Percentiles rank a stretch among this genome's conserved stretches.
phyloP scores from a whole-genome alignment of 1,140 invertebrate species.

The Ctenoplectra terminalis region DNA sequence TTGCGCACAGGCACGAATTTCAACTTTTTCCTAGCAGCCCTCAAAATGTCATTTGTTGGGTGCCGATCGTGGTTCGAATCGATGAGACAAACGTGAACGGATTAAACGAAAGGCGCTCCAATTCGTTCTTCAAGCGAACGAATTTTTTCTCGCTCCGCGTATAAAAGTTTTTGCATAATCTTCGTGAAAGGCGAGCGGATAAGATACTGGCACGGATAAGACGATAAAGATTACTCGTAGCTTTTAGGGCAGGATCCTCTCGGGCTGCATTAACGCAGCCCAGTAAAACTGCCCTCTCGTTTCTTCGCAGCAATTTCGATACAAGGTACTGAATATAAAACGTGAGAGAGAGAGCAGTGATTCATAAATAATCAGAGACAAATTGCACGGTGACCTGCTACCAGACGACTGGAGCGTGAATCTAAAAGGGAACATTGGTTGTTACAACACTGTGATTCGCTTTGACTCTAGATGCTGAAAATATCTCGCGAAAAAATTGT shows the following conservation, averaged over 20 bases:
- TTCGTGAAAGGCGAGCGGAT: slow-evolving; percentile 31
- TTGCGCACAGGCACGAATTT: not conserved
- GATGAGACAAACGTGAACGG: slow-evolving; percentile 19
- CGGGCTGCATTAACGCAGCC: slow-evolving; percentile 51
- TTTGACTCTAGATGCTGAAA: no score
- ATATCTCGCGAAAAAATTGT: no score
- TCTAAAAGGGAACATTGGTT: not conserved
- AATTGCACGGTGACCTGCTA: not conserved
- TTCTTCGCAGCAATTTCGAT: slow-evolving; percentile 9
- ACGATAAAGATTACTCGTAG: slow-evolving; percentile 63
- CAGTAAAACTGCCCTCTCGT: slow-evolving; percentile 24
- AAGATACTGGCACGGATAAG: slow-evolving; percentile 44
- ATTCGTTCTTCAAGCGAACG: not conserved
- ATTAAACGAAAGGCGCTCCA: not conserved
- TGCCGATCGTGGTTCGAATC: not conserved
- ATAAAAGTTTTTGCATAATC: slow-evolving; percentile 56
- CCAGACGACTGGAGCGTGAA: no score
- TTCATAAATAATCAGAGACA: slow-evolving; percentile 31
- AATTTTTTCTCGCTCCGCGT: not conserved
- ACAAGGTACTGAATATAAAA: slow-evolving; percentile 5
- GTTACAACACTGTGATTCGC: not conserved
- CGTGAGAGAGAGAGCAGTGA: not conserved
- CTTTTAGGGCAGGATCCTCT: slow-evolving; percentile 57
- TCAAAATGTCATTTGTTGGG: not conserved
- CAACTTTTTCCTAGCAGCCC: not conserved